Base-by-base conservation (phyloP, 1,140 invertebrate genomes). In the Lepeophtheirus salmonis region DNA sequence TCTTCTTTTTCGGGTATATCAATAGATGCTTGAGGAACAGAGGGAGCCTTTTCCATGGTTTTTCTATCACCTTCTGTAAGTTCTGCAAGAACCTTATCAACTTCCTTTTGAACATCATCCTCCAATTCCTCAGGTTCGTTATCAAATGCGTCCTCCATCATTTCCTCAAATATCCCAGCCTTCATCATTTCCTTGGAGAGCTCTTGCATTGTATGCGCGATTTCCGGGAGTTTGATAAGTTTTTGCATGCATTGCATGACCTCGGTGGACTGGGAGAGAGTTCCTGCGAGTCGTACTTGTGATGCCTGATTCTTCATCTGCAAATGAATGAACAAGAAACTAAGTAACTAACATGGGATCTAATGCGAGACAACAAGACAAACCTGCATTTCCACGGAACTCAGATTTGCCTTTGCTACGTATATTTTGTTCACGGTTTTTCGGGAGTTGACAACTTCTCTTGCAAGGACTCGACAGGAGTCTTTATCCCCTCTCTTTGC, bases 121-220 rank as follows among this genome's bases (percentile, higher is more conserved):
- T 66, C 73, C 73, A 63, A 73, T 72, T 53, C 74, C 71, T 24
- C 73, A 70, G 48, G 76, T 69, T 65, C 61, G 2, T 77, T 76
- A 64, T 94, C 89, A 80, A 99, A 84, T 23, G 92, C 94, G 71
- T 99, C 95, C 65, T 98, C 92, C 48, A 98, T 74, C 94, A 99
- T 97, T 75, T 98, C 92, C 70, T 97, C 94, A 62, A 98, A 90
- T 50, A 97, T 96, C n/a, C 94, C 91, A 3, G 92, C 90, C 25
- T 63, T 63, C 65, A 65, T 65, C 67, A 68, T 68, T 54, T 68
- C 65, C 18, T 58, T 94, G 0, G 91, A 95, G 73, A 99, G 76
- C 65, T 97, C 94, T 68, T 89, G 80, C 95, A 98, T 98, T 0
- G 89, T 94, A 16, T 82, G 80, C 1, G 89, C 86, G 17, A 99